These are phyloP conservation scores for Synchiropus splendidus DNA, from an alignment of 2,113 vertebrate genomes.

Conservation along the genomic window DNA sequence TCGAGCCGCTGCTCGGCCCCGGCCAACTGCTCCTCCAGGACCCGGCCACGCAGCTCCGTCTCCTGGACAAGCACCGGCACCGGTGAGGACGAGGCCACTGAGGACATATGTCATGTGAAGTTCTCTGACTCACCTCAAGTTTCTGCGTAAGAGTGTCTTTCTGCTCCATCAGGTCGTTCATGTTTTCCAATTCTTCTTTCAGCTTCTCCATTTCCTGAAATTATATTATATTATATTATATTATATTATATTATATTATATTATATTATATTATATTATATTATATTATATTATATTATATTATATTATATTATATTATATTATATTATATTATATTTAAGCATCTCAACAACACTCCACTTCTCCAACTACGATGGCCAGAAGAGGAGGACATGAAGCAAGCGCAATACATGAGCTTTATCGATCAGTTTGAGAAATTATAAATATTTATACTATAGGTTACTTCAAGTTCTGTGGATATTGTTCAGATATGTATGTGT, in stretches of 20 bases:
- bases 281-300: too few relatives aligned
- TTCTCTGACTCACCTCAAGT: constrained; percentile 72
- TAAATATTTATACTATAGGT: too few relatives aligned
- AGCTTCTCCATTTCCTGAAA: constrained; percentile 91
- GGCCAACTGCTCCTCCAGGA: constrained; percentile 86
- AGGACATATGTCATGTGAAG: background rate
- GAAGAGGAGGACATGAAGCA: constrained; percentile 11
- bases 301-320: too few relatives aligned
- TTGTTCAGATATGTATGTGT: too few relatives aligned
- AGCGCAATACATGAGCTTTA: background rate
- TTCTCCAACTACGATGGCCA: too few relatives aligned
- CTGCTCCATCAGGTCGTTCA: constrained; percentile 90
- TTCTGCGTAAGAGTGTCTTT: constrained; percentile 88
- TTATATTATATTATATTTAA: too few relatives aligned
- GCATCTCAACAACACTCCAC: too few relatives aligned
- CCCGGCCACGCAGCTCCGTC: constrained; percentile 87
- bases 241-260: too few relatives aligned
- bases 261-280: too few relatives aligned
- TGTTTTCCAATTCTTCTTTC: constrained; percentile 93
- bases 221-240: too few relatives aligned
- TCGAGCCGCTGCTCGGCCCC: constrained; percentile 92
- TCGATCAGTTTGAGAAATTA: too few relatives aligned
- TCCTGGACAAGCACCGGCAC: constrained; percentile 68
- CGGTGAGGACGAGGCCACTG: background rate
- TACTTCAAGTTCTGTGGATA: too few relatives aligned